Evolutionary conservation across 2,797 vertebrate genomes (phyloP), one percentile per base, ranked within the genome.

Genomic region (Kryptolebias ocellatus): DNA sequence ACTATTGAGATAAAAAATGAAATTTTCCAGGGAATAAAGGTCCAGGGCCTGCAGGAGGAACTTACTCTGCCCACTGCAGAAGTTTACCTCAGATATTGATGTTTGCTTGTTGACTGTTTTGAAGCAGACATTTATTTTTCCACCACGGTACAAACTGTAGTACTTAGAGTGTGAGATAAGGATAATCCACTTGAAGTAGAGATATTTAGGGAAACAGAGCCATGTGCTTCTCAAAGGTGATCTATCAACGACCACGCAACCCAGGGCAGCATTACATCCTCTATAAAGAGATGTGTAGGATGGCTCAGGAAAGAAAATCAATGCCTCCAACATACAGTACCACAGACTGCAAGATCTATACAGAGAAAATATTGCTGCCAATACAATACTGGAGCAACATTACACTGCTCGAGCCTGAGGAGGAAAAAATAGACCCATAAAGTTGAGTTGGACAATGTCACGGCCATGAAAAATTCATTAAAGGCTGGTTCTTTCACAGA

Each of bases 291-390:
- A 74, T 12, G 50, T 11, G 64, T 58, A 76, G 79, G 75, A 82
- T 45, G 80, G 60, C 50, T 67, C 11, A 1, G 31, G 74, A 79
- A 68, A 62, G 72, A 65, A 85, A 84, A 87, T 85, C 84, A 68
- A 84, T 87, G 81, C 55, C 37, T 54, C 57, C 72, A 57, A 74
- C 75, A 68, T 59, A 64, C 34, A 57, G 69, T 73, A 62, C 60
- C 57, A 17, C 45, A 3, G 52, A 52, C 60, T 53, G 46, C 49
- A 64, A 47, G 64, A 84, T 78, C 82, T 44, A 83, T 83, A 80
- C 53, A 4, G 68, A 85, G 65, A 75, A 78, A 74, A 79, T 80
- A 81, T 83, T 37, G 79, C 73, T 83, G 77, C 81, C 83, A 79
- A 70, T 74, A 76, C 1, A 8, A 73, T 4, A 2, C 15, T 5